These are phyloP conservation scores for Limnephilus auricula DNA, from an alignment of 2,888 invertebrate genomes.

Conservation along the genomic window DNA sequence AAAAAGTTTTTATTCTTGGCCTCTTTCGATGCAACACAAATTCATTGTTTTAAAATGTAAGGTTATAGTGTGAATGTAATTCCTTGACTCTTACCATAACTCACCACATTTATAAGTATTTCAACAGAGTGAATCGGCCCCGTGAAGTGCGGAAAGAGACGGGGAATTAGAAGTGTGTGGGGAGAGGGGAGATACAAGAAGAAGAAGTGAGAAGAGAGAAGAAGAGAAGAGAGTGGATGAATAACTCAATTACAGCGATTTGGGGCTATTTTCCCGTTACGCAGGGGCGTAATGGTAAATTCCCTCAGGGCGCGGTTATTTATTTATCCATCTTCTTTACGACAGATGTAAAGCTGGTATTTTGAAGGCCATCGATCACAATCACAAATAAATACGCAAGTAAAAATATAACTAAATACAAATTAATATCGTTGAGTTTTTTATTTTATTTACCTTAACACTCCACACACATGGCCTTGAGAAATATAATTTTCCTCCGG, in stretches of 20 bases:
- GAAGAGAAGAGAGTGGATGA: slow-evolving; percentile 12
- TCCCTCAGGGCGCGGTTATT: background rate
- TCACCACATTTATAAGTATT: background rate
- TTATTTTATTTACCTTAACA: too few species aligned
- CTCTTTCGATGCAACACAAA: too few species aligned
- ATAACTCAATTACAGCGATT: slow-evolving; percentile 50
- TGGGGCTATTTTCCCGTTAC: slow-evolving; percentile 15
- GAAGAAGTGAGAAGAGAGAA: background rate
- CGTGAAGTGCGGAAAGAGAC: too few species aligned
- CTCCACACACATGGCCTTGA: too few species aligned
- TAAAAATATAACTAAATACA: background rate
- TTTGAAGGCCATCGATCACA: background rate
- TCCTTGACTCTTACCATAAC: background rate
- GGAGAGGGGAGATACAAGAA: background rate
- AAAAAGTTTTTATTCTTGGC: too few species aligned
- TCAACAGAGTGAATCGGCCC: background rate
- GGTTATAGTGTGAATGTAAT: background rate
- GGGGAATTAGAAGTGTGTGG: background rate
- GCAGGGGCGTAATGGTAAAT: background rate
- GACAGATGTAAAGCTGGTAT: background rate
- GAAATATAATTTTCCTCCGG: too few species aligned
- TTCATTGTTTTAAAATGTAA: background rate
- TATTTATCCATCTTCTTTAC: background rate
- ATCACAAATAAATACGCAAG: background rate
- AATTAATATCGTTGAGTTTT: too few species aligned